Evolutionary conservation across 2,797 vertebrate species (phyloP), one percentile per base, ranked within the genome.

Genomic region (Atherinosoma microstoma): DNA sequence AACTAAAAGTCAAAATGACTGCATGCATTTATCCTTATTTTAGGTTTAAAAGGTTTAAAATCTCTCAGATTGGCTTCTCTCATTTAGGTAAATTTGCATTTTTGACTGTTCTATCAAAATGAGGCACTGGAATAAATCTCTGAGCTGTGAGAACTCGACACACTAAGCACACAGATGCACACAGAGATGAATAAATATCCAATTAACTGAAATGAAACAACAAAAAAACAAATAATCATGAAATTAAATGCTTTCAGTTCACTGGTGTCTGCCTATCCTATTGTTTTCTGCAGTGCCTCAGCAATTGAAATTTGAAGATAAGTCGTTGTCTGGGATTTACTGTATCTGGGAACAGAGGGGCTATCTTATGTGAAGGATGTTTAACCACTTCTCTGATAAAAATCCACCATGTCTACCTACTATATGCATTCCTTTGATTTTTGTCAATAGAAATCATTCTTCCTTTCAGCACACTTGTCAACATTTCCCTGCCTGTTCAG

Each of bases 371-470:
- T 71, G 59, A 54, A 42, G 75, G 70, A 84, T 62, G 64, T 81
- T 84, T 70, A 16, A 47, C 53, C 68, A 78, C 67, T 45, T 69
- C 49, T 70, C 60, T 75, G 63, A 83, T 80, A 63, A 72, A 45
- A 79, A 89, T 70, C 69, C 69, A 30, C 53, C 82, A 82, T 79
- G 49, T 73, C 53, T 57, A 67, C 53, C 51, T 18, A 18, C 42
- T 20, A 20, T 51, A 20, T 18, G 29, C 54, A 56, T 79, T 78
- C 59, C 32, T 29, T 74, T 35, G 64, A 72, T 69, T 70, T 59
- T 49, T 73, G 66, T 58, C 65, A 73, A 67, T 72, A 84, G 70
- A 80, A 79, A 68, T 69, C 76, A 70, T 80, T 80, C 74, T 77
- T 75, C 69, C 49, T 74, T 78, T 80, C 70, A 72, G 35, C 36